Conservation (phyloP, 2,888 invertebrate species). For the Dasypolia templi region DNA sequence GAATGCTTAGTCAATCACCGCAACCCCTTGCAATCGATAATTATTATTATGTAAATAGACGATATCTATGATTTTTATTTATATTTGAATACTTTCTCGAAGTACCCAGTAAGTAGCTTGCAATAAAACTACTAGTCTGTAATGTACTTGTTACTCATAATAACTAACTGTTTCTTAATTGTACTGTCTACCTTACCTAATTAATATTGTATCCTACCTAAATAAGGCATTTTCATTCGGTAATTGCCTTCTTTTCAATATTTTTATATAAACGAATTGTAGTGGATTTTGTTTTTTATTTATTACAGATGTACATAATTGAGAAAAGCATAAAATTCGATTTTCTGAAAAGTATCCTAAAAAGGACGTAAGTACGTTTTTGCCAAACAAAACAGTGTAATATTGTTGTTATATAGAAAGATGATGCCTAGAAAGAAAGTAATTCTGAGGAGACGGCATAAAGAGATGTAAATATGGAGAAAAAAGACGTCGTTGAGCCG, state of each 20-base stretch:
- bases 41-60: not conserved
- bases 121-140: slow-evolving; percentile 37
- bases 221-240: not conserved
- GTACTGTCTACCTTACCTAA: not conserved
- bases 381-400: not conserved
- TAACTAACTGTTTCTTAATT: not conserved
- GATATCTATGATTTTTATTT: slow-evolving; percentile 1
- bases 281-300: not conserved
- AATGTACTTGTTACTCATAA: slow-evolving; percentile 6
- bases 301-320: not conserved
- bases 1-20: too few relatives aligned
- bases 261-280: not conserved
- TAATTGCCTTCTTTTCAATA: not conserved
- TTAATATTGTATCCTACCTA: not conserved
- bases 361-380: not conserved
- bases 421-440: not conserved
- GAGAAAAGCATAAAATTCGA: slow-evolving; percentile 12
- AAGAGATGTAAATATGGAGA: not conserved
- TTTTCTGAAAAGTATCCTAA: not conserved
- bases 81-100: slow-evolving; percentile 8
- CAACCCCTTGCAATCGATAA: too few relatives aligned
- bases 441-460: not conserved
- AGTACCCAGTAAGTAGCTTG: not conserved
- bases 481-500: not conserved
- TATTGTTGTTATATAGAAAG: not conserved